Conservation (phyloP, 2,797 vertebrate genomes). For the Intellagama lesueurii region DNA sequence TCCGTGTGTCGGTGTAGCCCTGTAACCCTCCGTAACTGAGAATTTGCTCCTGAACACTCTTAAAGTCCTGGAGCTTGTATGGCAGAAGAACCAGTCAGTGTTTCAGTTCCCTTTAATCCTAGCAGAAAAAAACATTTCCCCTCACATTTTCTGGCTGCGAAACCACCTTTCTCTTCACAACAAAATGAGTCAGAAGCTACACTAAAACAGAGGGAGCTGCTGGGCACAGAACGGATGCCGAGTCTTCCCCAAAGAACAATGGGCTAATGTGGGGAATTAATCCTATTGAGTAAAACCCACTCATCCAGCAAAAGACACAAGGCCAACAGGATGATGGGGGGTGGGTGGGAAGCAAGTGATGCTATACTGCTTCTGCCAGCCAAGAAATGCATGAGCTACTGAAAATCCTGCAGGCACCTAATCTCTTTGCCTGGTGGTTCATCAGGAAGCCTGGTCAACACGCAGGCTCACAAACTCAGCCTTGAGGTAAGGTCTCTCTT, state of each 20-base stretch:
- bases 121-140: background rate
- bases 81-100: background rate
- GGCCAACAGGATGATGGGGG: no score
- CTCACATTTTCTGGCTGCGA: constrained; percentile 20
- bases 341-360: background rate
- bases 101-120: background rate
- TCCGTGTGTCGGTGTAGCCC: background rate
- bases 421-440: constrained; percentile 9
- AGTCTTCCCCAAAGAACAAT: background rate
- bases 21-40: background rate
- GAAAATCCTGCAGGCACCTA: background rate
- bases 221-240: background rate
- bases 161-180: background rate
- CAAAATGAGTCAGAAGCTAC: background rate
- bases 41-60: background rate
- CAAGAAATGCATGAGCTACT: background rate
- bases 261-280: background rate
- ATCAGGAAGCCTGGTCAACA: constrained; percentile 35
- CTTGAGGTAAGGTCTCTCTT: constrained; percentile 53
- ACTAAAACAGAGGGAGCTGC: background rate
- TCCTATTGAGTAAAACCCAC: background rate
- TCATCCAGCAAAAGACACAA: no score
- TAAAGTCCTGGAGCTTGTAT: background rate
- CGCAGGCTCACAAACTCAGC: constrained; percentile 9
- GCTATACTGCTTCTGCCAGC: background rate